Percentiles rank a stretch among this genome's conserved stretches.
Conservation (phyloP, 2,113 vertebrate species). For the Eretmochelys imbricata region DNA sequence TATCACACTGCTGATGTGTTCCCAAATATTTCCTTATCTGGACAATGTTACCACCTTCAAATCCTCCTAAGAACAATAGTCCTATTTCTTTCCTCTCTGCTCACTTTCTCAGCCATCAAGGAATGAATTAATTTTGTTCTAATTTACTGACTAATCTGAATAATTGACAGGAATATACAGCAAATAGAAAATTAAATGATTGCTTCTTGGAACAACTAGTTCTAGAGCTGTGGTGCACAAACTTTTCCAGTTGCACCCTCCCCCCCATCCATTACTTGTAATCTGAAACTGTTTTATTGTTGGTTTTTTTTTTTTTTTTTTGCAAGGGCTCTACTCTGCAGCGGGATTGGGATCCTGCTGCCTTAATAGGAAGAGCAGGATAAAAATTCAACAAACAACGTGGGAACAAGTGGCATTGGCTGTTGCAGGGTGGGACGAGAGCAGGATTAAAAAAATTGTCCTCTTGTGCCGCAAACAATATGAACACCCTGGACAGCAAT, state of each 20-base stretch:
- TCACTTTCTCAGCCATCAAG: not conserved
- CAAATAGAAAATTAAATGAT: not conserved
- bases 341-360: not conserved
- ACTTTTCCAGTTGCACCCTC: not conserved
- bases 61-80: slow-evolving; percentile 52
- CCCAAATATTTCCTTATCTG: slow-evolving; percentile 58
- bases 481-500: not conserved
- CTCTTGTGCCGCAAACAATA: not conserved
- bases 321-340: not conserved
- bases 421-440: not conserved
- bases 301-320: not conserved
- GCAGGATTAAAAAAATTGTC: not conserved
- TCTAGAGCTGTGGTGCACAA: not conserved
- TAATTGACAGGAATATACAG: not conserved
- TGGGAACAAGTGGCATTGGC: not conserved
- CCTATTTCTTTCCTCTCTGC: slow-evolving; percentile 3
- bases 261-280: not conserved
- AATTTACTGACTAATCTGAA: not conserved
- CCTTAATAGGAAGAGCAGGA: not conserved
- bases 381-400: not conserved
- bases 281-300: not conserved
- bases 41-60: slow-evolving; percentile 11
- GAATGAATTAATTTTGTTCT: not conserved
- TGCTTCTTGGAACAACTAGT: not conserved
- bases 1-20: slow-evolving; percentile 23